Base-by-base conservation (phyloP, 2,113 vertebrate genomes). In the Antechinus flavipes region DNA sequence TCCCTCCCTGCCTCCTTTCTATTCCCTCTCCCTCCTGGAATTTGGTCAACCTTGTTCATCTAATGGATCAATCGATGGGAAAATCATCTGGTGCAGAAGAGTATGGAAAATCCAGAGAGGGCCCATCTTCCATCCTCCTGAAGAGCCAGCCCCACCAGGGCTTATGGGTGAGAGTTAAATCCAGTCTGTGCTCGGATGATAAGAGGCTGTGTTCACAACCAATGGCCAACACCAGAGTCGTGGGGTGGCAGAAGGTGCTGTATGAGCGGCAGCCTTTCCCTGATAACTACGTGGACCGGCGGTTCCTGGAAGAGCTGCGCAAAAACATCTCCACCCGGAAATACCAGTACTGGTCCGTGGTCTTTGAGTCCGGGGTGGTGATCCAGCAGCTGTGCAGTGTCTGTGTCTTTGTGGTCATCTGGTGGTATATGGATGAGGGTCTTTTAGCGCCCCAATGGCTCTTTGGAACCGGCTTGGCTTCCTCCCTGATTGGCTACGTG, bases 351-450 rank as follows among this genome's bases (percentile, higher is more conserved):
- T 98, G 98, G 99, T 97, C 99, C 0, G 99, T 99, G 68, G 99
- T 99, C 0, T 99, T 99, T 54, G 99, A 99, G 98, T 99, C 99
- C 0, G 99, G 99, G 19, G 99, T 99, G 50, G 99, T 99, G 91
- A 98, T 99, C 19, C 99, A 99, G 98, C 99, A 99, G 98, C 98
- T 99, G 25, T 99, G 99, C 94, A 99, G 99, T 76, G 99, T 99
- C 93, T 99, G 99, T 47, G 98, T 99, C 91, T 99, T 99, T 90
- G 99, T 99, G 12, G 98, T 99, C 2, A 98, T 99, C 89, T 99
- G 99, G 99, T 99, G 99, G 98, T 99, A 99, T 97, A 99, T 99
- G 99, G 99, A 99, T 24, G 98, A 99, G 94, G 99, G 99, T 91
- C 46, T 98, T 93, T 98, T 99, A 94, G 98, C 98, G 0, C 99